Percentiles rank a stretch among this genome's conserved stretches.
Conservation (phyloP, 2,113 vertebrate species). For the Vireo altiloquus region DNA sequence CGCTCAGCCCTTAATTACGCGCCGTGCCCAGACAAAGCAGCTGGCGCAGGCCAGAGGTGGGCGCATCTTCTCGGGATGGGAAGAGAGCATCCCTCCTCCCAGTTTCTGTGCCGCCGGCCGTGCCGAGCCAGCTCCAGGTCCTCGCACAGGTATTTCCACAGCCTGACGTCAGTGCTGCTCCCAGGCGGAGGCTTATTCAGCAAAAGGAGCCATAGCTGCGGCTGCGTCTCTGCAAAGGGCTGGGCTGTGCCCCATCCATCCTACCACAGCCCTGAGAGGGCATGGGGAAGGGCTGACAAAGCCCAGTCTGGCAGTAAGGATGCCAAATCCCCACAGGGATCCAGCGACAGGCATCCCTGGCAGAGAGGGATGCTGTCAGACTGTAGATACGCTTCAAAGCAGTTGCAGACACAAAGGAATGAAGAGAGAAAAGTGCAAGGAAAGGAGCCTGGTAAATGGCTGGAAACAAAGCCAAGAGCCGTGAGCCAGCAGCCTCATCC, state of each 20-base stretch:
- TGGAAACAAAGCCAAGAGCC: neutral
- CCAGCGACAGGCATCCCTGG: neutral
- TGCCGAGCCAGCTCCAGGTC: neutral
- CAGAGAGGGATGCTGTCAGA: neutral
- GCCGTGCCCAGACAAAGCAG: neutral
- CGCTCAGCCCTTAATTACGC: neutral
- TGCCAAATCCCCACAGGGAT: neutral
- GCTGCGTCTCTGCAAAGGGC: neutral
- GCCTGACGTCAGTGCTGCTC: neutral
- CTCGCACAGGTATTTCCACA: constrained; percentile 2
- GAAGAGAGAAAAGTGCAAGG: neutral
- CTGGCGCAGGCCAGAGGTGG: neutral
- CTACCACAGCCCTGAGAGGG: neutral
- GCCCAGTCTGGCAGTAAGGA: neutral
- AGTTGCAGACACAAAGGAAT: neutral
- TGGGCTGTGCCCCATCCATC: neutral
- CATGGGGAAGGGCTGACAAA: neutral
- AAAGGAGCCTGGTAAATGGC: neutral
- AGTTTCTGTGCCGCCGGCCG: neutral
- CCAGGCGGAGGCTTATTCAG: neutral
- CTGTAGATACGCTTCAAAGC: neutral
- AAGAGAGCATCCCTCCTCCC: neutral
- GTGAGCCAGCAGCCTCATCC: neutral
- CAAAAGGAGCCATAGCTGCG: neutral
- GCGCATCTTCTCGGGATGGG: neutral